Base-by-base conservation (phyloP, 2,113 vertebrate species). In the Smithornis capensis region DNA sequence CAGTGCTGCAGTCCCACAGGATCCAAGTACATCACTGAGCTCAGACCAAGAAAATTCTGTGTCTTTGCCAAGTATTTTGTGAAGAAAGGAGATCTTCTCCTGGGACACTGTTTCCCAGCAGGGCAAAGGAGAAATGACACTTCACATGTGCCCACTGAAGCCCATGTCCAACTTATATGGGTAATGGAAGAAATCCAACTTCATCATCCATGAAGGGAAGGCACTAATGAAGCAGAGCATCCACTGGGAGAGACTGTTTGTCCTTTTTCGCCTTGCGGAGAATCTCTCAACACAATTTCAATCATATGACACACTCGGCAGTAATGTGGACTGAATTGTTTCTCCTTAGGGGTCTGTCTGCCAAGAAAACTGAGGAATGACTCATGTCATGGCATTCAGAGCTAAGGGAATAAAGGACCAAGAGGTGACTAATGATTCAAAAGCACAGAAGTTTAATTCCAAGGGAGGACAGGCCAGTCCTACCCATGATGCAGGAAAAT, bases 311-410 rank as follows among this genome's bases (percentile, higher is more conserved):
- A 91, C 49, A 25, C 25, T 79, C 6, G 0, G 49, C 73, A 96
- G 79, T 50, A 79, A 88, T 27, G 79, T 21, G 6, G 56, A 65
- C 65, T 76, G 73, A 93, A 79, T 44, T 84, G 86, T 79, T 94
- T 84, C 62, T 94, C 90, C 79, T 93, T 80, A n/a, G 90, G 89
- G 69, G n/a, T 84, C 94, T 71, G 56, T 68, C 80, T 96, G 95
- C 83, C 96, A 93, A 91, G 89, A 92, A 89, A 76, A 82, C 45
- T 45, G 49, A 70, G 70, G 53, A 88, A 90, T 96, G 77, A 94
- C 80, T 92, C 90, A 93, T 27, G 55, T 37, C 2, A 2, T 80
- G 60, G 57, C 77, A 67, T 68, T 88, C 1, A 0, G 56, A 94
- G 67, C 0, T 1, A 68, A 28, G 44, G 52, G 44, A 68, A 79